Evolutionary conservation across 1,140 invertebrate species (phyloP), one percentile per base, ranked within the genome.

Genomic region (Rhyzopertha dominica): DNA sequence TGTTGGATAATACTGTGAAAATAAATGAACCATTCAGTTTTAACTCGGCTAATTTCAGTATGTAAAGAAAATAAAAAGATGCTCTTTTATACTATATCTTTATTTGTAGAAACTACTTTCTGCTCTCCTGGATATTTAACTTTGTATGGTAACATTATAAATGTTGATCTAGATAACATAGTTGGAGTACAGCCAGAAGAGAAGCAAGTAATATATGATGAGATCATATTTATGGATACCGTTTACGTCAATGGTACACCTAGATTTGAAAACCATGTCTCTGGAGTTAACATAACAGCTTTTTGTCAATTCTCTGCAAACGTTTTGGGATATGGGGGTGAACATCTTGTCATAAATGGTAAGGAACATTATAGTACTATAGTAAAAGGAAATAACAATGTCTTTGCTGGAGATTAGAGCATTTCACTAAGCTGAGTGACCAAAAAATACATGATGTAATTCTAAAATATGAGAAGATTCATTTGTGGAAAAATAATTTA

Each of bases 31-130:
- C 56, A 25, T 58, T 63, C 39, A 39, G 53, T 20, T 58, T 73
- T 45, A 39, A 59, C 38, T 20, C 43, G 5, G 63, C 61, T 9
- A 53, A 47, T 38, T 71, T 73, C 59, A 60, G 68, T 73, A 63
- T 51, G 37, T 56, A 32, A 24, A 28, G 5, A 13, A n/a, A n/a
- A n/a, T n/a, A n/a, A n/a, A n/a, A n/a, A n/a, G n/a, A n/a, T n/a
- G n/a, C n/a, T n/a, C n/a, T n/a, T n/a, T n/a, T n/a, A n/a, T n/a
- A n/a, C n/a, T n/a, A n/a, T n/a, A n/a, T n/a, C n/a, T n/a, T n/a
- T 45, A 19, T 23, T 45, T 23, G 42, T 38, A 18, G 20, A 42
- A 12, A 14, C 13, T 13, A 30, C 9, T 26, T 7, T 49, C 5
- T 20, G 10, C 31, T 32, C 34, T 43, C 5, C 13, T 39, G 41